Percentiles rank a stretch among this genome's conserved stretches.
Conservation (phyloP, 2,888 invertebrate genomes). For the Pherbina coryleti region DNA sequence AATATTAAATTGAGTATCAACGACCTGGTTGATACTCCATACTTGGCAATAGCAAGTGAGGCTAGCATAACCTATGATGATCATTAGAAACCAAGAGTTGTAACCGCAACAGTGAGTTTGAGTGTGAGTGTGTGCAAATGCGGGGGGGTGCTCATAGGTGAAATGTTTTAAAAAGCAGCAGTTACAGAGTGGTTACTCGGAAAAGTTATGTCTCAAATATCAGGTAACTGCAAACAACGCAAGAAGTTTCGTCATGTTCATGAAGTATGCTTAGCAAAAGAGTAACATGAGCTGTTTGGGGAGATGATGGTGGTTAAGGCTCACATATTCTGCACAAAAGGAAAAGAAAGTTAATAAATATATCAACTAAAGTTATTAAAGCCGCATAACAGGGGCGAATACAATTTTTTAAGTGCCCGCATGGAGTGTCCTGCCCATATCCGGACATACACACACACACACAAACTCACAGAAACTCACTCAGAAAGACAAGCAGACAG, state of each 20-base stretch:
- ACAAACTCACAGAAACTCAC: not conserved
- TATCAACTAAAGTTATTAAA: constrained; percentile 23
- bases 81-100: constrained; percentile 24
- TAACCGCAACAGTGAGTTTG: constrained; percentile 15
- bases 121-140: not conserved
- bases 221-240: not conserved
- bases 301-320: too few species aligned
- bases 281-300: not conserved
- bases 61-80: not conserved
- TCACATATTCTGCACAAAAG: too few species aligned
- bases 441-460: not conserved
- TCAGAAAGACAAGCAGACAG: not conserved
- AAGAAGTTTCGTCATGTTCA: not conserved
- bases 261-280: not conserved
- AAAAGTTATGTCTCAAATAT: not conserved
- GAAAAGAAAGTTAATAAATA: not conserved
- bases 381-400: constrained; percentile 22
- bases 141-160: not conserved
- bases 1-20: constrained; percentile 7
- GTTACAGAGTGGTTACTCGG: not conserved
- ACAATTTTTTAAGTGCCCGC: constrained; percentile 17
- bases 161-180: not conserved
- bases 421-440: constrained; percentile 5
- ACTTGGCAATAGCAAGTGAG: not conserved
- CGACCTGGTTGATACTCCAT: not conserved